Evolutionary conservation across 2,888 invertebrate species (phyloP), one percentile per base, ranked within the genome.

Genomic region (Heliconius hortense): DNA sequence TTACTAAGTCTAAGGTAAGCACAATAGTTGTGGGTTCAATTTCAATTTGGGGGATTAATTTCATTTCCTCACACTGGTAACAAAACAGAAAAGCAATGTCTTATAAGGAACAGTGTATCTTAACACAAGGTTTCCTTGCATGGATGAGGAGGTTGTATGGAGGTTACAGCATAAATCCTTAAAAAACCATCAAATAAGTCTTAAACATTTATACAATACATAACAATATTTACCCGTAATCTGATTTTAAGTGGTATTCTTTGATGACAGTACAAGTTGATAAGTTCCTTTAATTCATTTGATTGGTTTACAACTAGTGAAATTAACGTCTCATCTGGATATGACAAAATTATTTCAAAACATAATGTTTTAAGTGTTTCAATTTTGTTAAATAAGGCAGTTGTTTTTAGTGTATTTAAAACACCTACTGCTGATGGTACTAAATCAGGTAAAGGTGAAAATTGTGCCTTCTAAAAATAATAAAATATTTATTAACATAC

Each of bases 261-360:
- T 7, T 78, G 75, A 79, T 84, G 81, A 26, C 83, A 85, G 76
- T 85, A 87, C n/a, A 84, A 75, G 70, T 82, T 79, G 35, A 88
- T 80, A 26, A 89, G 75, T 77, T 88, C 85, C 70, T 86, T 79
- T 5, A 92, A 70, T 72, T 85, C 83, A 43, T 78, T 67, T 64
- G 80, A 76, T 60, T 89, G 82, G 4, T 81, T 73, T 10, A 79
- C 80, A 3, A 81, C 83, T 11, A 87, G 69, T 21, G 79, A 79
- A 56, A 82, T 77, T 3, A 89, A 80, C 28, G 82, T 83, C 59
- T 85, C 80, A 72, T 86, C 82, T 48, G 93, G 90, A 76, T 85
- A 90, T n/a, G 80, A 81, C n/a, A 84, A 56, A 2, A 92, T 76
- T 26, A 85, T 86, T 11, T 90, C 85, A 77, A 87, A 87, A 69